A percentile compares a stretch with the other conserved stretches of the same genome.
Conservation (phyloP, 2,113 vertebrate genomes). For the Pollimyrus isidori region DNA sequence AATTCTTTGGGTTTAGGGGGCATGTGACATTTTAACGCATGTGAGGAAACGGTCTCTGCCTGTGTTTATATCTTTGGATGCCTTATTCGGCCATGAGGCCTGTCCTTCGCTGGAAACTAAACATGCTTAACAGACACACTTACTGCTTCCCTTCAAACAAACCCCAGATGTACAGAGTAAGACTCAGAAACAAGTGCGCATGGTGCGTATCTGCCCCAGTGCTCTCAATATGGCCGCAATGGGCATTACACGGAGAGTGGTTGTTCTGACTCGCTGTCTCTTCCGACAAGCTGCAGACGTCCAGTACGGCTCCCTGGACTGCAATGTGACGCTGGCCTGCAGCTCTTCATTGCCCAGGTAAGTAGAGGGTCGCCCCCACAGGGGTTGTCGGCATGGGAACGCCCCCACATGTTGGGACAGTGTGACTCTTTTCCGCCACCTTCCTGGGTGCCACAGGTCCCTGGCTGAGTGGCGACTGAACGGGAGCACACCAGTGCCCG, state of each 20-base stretch:
- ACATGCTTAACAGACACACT: background rate
- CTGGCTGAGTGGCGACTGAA: conserved; percentile 57
- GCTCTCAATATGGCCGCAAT: background rate
- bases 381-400: background rate
- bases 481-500: conserved; percentile 38
- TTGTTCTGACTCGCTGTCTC: background rate
- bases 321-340: conserved; percentile 40
- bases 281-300: conserved; percentile 26
- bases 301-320: conserved; percentile 37
- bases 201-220: background rate
- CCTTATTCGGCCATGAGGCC: background rate
- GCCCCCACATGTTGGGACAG: background rate
- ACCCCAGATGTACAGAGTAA: background rate
- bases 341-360: conserved; percentile 30
- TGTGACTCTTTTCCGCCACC: conserved; percentile 12
- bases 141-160: background rate
- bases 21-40: background rate
- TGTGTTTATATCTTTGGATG: background rate
- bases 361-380: background rate
- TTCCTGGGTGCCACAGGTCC: conserved; percentile 38
- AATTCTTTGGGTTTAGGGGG: background rate
- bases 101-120: background rate
- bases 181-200: background rate
- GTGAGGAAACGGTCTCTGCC: background rate
- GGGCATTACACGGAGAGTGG: background rate